Percentiles rank a stretch among this genome's conserved stretches.
Conservation (phyloP, 2,113 vertebrate species). For the Urocynchramus pylzowi region DNA sequence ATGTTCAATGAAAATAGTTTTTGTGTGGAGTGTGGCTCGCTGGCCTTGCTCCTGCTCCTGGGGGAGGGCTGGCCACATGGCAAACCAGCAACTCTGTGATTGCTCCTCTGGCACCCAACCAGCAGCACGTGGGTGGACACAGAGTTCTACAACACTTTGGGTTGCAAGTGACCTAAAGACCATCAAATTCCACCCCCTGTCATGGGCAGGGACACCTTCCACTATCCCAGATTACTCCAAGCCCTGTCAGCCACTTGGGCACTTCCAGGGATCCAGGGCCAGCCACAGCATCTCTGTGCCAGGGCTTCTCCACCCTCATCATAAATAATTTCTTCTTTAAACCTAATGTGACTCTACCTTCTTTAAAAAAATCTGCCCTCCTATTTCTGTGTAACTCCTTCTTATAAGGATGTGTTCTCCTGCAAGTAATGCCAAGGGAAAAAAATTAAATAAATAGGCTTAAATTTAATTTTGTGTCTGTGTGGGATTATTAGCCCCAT, state of each 20-base stretch:
- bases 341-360: neutral
- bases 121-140: neutral
- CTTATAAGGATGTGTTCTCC: neutral
- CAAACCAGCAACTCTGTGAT: neutral
- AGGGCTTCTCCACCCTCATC: rapidly evolving
- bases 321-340: neutral
- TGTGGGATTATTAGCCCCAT: neutral
- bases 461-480: neutral
- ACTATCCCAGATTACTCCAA: rapidly evolving
- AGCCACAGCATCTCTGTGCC: neutral
- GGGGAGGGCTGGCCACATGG: neutral
- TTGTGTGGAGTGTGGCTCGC: neutral
- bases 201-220: neutral
- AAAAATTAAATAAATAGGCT: neutral
- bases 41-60: neutral
- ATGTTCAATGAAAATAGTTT: slow-evolving; percentile 6
- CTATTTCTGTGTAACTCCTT: neutral
- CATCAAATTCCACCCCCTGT: neutral
- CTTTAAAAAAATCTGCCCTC: neutral
- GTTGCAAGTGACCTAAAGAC: neutral
- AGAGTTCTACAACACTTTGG: neutral
- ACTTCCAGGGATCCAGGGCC: neutral
- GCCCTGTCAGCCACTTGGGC: rapidly evolving
- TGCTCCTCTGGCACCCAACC: neutral
- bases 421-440: neutral